Evolutionary conservation across 2,797 vertebrate genomes (phyloP), one percentile per base, ranked within the genome.

Genomic region (Bradypus variegatus): DNA sequence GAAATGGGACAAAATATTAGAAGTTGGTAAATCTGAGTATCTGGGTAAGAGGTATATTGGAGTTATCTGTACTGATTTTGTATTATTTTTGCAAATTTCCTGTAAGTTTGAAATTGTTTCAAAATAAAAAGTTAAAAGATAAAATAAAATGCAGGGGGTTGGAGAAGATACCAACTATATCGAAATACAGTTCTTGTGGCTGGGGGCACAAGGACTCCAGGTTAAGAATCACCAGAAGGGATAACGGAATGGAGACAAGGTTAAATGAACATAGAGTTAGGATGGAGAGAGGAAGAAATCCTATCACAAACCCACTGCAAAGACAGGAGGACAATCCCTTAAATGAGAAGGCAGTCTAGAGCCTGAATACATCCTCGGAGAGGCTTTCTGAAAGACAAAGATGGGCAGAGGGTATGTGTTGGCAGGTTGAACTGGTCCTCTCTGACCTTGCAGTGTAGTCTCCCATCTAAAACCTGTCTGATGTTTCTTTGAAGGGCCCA

Each of bases 401-500:
- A 29, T 8, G 33, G 9, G 31, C 60, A 23, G 12, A 23, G 69
- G 11, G 18, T 38, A 2, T 41, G 48, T 41, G 10, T 12, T 50
- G 38, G 41, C 55, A 58, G 50, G 9, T 16, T 23, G 8, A 2
- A 7, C 21, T 3, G 48, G 75, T 14, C 48, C n/a, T 50, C 65
- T 64, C 29, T 64, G 18, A 15, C 23, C 65, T 31, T 41, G 53
- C 82, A 33, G 25, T 27, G 45, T 70, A 62, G 27, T 50, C 70
- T 81, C 70, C 60, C 65, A 77, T 45, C 2, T 21, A 83, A 19
- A 27, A 45, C 31, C 48, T 84, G 36, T 86, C 41, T 23, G 29
- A 2, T 69, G 8, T 93, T 90, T 86, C 92, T 93, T 93, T 65
- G 62, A 88, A 96, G 94, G 91, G 58, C 70, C 53, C 53, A 29